Percentiles rank a stretch among this genome's conserved stretches.
Conservation (phyloP, 1,140 invertebrate species). For the Rhopalosiphum padi region DNA sequence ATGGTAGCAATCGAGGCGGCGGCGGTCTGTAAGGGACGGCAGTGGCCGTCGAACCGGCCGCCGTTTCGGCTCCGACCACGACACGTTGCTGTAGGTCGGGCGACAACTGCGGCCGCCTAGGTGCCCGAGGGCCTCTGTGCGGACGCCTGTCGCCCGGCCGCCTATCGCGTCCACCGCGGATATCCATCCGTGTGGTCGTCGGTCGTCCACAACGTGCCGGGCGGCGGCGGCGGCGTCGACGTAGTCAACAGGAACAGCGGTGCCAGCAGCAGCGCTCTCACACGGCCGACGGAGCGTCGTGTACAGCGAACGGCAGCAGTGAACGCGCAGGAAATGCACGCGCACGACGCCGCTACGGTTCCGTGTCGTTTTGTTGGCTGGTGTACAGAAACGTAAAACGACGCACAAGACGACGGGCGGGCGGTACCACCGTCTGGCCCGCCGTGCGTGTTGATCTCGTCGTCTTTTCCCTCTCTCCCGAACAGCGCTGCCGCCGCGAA, state of each 20-base stretch:
- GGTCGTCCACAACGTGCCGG: background rate
- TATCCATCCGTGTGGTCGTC: background rate
- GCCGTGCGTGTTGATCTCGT: slow-evolving; percentile 33
- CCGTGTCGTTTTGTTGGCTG: slow-evolving; percentile 53
- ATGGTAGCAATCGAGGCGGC: background rate
- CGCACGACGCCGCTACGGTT: slow-evolving; percentile 39
- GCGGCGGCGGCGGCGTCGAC: background rate
- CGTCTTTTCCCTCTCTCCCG: slow-evolving; percentile 48
- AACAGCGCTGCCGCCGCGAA: background rate
- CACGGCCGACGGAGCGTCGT: slow-evolving; percentile 52
- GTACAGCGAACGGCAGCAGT: background rate
- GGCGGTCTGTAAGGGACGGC: background rate
- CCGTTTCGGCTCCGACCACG: background rate
- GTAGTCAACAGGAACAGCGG: background rate
- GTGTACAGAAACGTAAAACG: slow-evolving; percentile 33
- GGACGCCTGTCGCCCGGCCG: slow-evolving; percentile 18
- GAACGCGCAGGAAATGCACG: slow-evolving; percentile 44
- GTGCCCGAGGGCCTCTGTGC: background rate
- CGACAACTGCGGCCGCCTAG: slow-evolving; percentile 13
- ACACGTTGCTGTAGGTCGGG: background rate
- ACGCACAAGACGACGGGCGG: slow-evolving; percentile 45
- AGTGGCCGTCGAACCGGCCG: too few species aligned
- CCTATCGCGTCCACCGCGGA: slow-evolving; percentile 31
- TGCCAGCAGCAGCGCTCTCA: slow-evolving; percentile 53
- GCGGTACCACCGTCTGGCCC: slow-evolving; percentile 35